Percentiles rank a stretch among this genome's conserved stretches.
phyloP scores from a whole-genome alignment of 2,113 vertebrate species.

The Solea solea region DNA sequence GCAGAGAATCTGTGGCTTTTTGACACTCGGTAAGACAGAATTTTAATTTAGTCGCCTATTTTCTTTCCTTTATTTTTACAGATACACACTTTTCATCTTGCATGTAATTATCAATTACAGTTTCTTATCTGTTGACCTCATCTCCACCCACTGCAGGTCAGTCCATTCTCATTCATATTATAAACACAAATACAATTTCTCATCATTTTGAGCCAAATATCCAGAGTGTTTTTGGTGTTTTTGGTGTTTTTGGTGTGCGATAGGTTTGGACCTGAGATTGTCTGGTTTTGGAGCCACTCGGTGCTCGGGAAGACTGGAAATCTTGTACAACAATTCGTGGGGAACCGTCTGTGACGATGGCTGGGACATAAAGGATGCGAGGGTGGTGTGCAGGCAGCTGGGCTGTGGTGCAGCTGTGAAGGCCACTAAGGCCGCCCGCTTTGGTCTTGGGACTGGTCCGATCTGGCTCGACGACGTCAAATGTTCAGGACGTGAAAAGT shows the following conservation, averaged over 20 bases:
- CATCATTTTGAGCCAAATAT: not conserved
- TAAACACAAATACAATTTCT: no score
- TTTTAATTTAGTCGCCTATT: not conserved
- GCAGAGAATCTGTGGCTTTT: not conserved
- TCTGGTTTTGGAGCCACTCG: not conserved
- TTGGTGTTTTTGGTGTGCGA: not conserved
- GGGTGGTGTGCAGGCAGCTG: slow-evolving; percentile 40
- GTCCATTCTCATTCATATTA: not conserved
- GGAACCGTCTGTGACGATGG: slow-evolving; percentile 16
- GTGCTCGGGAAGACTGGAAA: slow-evolving; percentile 28
- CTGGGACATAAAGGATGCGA: not conserved
- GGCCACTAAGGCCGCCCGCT: not conserved
- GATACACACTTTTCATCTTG: not conserved
- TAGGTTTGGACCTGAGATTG: slow-evolving; percentile 1
- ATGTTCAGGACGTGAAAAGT: slow-evolving; percentile 23
- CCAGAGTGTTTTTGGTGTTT: not conserved
- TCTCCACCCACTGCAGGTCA: slow-evolving; percentile 13
- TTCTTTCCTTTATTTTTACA: not conserved
- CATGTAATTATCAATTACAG: not conserved
- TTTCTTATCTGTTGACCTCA: not conserved
- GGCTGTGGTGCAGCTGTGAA: slow-evolving; percentile 4
- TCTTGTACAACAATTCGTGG: not conserved
- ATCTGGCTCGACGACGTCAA: slow-evolving; percentile 20
- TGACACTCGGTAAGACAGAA: slow-evolving; percentile 6
- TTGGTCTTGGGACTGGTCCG: not conserved